A percentile compares a stretch with the other conserved stretches of the same genome.
phyloP scores from a whole-genome alignment of 2,797 vertebrate genomes.

The Clarias platycephalus region DNA sequence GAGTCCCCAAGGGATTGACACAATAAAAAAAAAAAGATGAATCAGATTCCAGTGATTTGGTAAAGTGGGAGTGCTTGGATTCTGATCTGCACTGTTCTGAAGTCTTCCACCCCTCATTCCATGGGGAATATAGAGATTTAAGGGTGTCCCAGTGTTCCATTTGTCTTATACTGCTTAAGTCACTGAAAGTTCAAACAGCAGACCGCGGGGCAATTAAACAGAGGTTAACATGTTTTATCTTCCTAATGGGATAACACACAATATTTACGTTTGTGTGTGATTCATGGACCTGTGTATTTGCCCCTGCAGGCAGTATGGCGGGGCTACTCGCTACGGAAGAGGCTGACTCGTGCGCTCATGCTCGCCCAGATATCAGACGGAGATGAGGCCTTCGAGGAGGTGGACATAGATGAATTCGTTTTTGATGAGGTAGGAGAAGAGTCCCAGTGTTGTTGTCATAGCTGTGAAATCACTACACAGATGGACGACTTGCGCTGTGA shows the following conservation, averaged over 20 bases:
- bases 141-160: constrained; percentile 87
- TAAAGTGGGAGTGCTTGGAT: constrained; percentile 84
- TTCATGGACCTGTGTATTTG: constrained; percentile 78
- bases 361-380: constrained; percentile 73
- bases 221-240: constrained; percentile 91
- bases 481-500: constrained; percentile 10
- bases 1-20: constrained; percentile 81
- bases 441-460: constrained; percentile 35
- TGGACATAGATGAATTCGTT: constrained; percentile 83
- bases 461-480: constrained; percentile 30
- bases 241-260: constrained; percentile 90
- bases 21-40: constrained; percentile 79
- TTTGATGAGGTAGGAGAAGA: constrained; percentile 84
- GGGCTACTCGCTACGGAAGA: constrained; percentile 83
- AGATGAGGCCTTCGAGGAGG: constrained; percentile 86
- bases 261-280: constrained; percentile 86
- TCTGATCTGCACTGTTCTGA: constrained; percentile 76
- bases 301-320: constrained; percentile 90
- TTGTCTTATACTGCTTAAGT: constrained; percentile 90
- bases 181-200: constrained; percentile 97
- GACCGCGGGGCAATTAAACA: constrained; percentile 89
- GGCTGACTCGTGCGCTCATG: constrained; percentile 81
- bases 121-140: constrained; percentile 87
- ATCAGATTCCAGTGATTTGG: constrained; percentile 89
- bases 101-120: constrained; percentile 66